Percentiles rank a stretch among this genome's conserved stretches.
Evolutionary conservation across 2,113 vertebrate genomes (phyloP).

Genomic region (Anser cygnoides): DNA sequence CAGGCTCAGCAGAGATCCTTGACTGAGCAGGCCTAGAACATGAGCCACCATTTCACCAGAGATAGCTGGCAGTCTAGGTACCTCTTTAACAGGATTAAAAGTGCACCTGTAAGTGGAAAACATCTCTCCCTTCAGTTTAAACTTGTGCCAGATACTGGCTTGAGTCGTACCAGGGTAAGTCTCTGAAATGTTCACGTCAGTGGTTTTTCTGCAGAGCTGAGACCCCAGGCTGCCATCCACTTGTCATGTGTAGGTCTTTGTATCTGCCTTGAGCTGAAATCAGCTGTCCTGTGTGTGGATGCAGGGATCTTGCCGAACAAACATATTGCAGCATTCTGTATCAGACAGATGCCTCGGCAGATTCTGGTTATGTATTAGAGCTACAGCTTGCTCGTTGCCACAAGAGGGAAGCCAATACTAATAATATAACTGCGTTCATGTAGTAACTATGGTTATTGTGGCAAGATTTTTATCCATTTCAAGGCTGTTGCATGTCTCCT

Average conservation of each 20-base stretch:
- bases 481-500: background rate
- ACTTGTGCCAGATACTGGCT: background rate
- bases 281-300: background rate
- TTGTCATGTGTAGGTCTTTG: background rate
- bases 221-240: background rate
- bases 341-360: background rate
- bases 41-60: background rate
- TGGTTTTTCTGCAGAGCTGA: background rate
- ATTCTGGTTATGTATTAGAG: background rate
- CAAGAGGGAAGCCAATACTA: conserved; percentile 61
- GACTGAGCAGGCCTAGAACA: background rate
- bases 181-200: background rate
- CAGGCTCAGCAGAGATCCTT: background rate
- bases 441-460: background rate
- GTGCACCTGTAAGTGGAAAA: background rate
- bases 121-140: background rate
- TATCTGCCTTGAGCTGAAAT: background rate
- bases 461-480: background rate
- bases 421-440: background rate
- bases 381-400: conserved; percentile 5
- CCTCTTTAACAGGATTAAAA: background rate
- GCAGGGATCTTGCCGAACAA: background rate
- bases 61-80: background rate
- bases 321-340: background rate
- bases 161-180: background rate